Base-by-base conservation (phyloP, 2,888 invertebrate genomes). In the Orgyia antiqua region DNA sequence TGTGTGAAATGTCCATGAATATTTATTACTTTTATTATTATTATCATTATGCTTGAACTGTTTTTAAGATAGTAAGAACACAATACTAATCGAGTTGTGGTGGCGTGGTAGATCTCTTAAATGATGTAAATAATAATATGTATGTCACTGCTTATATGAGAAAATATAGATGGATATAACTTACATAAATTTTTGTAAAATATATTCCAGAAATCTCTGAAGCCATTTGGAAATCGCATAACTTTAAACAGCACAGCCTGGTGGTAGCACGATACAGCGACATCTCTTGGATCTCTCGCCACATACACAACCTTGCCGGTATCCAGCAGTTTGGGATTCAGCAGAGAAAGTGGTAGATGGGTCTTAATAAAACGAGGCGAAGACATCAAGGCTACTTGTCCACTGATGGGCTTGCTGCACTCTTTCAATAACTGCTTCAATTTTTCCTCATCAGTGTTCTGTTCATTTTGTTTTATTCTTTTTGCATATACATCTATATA, bases 281-380 rank as follows among this genome's bases (percentile, higher is more conserved):
- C 91, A 67, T 94, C 94, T 67, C 92, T 92, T 0, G 94, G 93
- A 73, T 94, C 92, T 36, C 94, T 84, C 0, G 92, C 91, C 1
- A 94, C 89, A 58, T 94, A 94, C 30, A 94, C 87, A 2, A 93
- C 72, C 89, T 90, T 51, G 26, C 70, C 31, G 54, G 50, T 29
- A 17, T 84, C 67, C 40, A 89, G 61, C 7, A 89, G 65, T 47
- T 82, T 73, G 1, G 87, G 87, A 3, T 92, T 91, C 24, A 93
- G 58, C 10, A 93, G 70, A 27, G 90, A 90, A 29, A 92, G 87
- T 0, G 93, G 92, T 39, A 93, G 94, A 65, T 93, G 93, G 0
- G 91, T 90, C 66, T 93, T 91, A 13, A 91, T 87, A 48, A 89
- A 89, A 48, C 91, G 69, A 1, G 82, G 87, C 0, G 80, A 78